phyloP scores from a whole-genome alignment of 2,888 invertebrate genomes.

The Tuberolachnus salignus region DNA sequence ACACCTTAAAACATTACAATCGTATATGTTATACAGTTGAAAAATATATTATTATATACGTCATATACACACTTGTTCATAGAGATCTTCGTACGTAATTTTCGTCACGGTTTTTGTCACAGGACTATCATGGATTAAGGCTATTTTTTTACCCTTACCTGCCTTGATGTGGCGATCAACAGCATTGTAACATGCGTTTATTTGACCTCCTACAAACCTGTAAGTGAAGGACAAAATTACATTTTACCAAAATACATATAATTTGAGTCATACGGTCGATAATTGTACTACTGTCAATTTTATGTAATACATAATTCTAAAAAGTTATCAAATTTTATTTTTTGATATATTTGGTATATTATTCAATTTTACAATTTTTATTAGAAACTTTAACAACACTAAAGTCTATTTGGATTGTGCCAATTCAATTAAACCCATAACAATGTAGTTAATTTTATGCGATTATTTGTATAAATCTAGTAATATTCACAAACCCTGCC shows the following conservation, averaged over 20 bases:
- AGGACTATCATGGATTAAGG: slow-evolving; percentile 90
- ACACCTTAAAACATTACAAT: slow-evolving; percentile 66
- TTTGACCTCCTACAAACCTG: slow-evolving; percentile 87
- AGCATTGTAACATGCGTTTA: slow-evolving; percentile 93
- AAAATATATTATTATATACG: not conserved
- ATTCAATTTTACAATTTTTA: no score
- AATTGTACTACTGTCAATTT: no score
- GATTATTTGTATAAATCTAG: no score
- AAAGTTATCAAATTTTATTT: not conserved
- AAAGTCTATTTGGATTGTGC: no score
- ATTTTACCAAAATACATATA: no score
- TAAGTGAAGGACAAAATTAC: slow-evolving; percentile 50
- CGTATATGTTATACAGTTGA: slow-evolving; percentile 19
- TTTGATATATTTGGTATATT: not conserved
- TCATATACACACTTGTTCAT: slow-evolving; percentile 73
- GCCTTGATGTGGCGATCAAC: slow-evolving; percentile 85
- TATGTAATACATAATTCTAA: not conserved
- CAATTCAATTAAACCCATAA: no score
- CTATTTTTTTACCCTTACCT: slow-evolving; percentile 78
- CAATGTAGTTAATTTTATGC: no score
- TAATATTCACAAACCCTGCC: no score
- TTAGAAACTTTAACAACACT: no score
- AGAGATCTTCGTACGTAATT: slow-evolving; percentile 81
- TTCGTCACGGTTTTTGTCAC: slow-evolving; percentile 77
- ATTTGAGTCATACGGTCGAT: no score